phyloP scores from a whole-genome alignment of 2,113 vertebrate species.

The Brienomyrus brachyistius region DNA sequence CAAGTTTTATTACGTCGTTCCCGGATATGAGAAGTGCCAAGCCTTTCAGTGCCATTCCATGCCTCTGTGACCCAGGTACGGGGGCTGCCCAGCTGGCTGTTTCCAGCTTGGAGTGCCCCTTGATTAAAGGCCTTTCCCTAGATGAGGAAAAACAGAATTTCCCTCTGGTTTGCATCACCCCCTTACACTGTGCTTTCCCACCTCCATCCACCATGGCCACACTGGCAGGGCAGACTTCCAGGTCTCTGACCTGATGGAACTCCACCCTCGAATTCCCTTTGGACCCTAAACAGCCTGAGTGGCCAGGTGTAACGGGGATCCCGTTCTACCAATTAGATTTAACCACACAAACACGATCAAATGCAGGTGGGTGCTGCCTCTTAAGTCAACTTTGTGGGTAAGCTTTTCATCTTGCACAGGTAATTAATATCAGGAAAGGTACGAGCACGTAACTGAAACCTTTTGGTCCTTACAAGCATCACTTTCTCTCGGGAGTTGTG shows the following conservation, averaged over 20 bases:
- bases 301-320: slow-evolving; percentile 51
- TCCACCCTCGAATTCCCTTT: background rate
- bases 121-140: slow-evolving; percentile 6
- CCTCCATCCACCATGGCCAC: slow-evolving; percentile 12
- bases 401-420: slow-evolving; percentile 40
- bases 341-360: slow-evolving; percentile 28
- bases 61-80: background rate
- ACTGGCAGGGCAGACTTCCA: slow-evolving; percentile 18
- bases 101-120: background rate
- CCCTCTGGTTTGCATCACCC: slow-evolving; percentile 32
- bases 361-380: slow-evolving; percentile 33
- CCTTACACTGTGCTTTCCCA: slow-evolving; percentile 17
- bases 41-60: background rate
- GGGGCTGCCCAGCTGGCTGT: background rate
- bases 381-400: slow-evolving; percentile 34
- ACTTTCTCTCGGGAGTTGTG: slow-evolving; percentile 21
- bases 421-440: slow-evolving; percentile 45
- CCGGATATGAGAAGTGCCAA: slow-evolving; percentile 42
- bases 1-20: slow-evolving; percentile 44
- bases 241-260: background rate
- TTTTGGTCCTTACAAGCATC: slow-evolving; percentile 17
- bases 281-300: background rate
- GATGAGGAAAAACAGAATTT: background rate
- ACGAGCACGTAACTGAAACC: slow-evolving; percentile 27
- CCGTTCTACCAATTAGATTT: slow-evolving; percentile 46